These are phyloP conservation scores for Norana najaformis DNA, from an alignment of 2,888 invertebrate genomes.

Conservation along the genomic window DNA sequence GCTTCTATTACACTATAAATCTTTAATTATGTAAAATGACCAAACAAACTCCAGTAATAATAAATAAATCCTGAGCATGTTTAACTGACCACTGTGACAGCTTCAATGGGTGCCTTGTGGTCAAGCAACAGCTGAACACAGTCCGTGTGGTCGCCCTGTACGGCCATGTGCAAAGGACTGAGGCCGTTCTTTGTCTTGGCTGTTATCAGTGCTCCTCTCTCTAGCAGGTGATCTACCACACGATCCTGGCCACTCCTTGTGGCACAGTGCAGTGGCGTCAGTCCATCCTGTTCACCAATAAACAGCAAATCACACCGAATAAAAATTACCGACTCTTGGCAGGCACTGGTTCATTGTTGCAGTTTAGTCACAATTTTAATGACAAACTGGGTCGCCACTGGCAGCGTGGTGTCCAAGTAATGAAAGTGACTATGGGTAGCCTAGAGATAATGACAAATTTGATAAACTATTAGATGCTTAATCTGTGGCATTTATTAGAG, in stretches of 20 bases:
- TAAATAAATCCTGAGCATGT: neutral
- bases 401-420: neutral
- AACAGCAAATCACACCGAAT: neutral
- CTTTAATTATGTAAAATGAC: neutral
- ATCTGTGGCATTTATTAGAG: too few species aligned
- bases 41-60: neutral
- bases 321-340: neutral
- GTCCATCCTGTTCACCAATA: constrained; percentile 36
- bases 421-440: neutral
- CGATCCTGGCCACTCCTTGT: constrained; percentile 91
- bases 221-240: constrained; percentile 88
- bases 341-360: neutral
- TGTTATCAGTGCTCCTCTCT: constrained; percentile 93
- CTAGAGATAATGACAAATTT: too few species aligned
- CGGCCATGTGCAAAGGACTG: constrained; percentile 95
- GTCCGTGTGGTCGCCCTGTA: constrained; percentile 98
- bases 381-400: neutral
- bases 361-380: neutral
- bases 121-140: constrained; percentile 92
- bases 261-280: constrained; percentile 44
- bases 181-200: constrained; percentile 98
- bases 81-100: constrained; percentile 24
- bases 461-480: too few species aligned
- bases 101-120: constrained; percentile 62
- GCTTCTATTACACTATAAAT: too few species aligned